Evolutionary conservation across 2,113 vertebrate genomes (phyloP).

Genomic region (Peromyscus leucopus): DNA sequence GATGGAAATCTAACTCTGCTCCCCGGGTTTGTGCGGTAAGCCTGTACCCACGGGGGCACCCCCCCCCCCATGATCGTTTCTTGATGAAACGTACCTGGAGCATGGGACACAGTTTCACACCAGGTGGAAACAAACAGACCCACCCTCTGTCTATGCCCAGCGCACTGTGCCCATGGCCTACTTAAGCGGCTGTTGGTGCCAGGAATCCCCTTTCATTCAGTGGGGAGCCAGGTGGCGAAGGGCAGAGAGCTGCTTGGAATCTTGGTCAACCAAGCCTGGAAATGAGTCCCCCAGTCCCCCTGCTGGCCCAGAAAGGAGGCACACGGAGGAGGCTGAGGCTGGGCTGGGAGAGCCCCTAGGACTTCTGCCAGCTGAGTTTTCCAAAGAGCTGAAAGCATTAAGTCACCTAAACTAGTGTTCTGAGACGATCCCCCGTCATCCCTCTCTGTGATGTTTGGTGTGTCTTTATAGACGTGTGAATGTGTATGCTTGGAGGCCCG

Average conservation of each 20-base stretch:
- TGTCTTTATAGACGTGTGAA: not conserved
- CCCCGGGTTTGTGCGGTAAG: not conserved
- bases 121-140: not conserved
- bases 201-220: not conserved
- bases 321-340: not conserved
- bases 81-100: not conserved
- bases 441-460: not conserved
- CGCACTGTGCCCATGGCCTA: fast-evolving
- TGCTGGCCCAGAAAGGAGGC: not conserved
- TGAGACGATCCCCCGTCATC: too few species aligned
- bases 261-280: not conserved
- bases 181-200: fast-evolving
- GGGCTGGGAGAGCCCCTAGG: not conserved
- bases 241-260: not conserved
- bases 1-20: not conserved
- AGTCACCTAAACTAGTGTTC: not conserved
- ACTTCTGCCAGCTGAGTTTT: not conserved
- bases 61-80: not conserved
- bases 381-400: not conserved
- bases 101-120: not conserved
- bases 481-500: not conserved
- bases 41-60: not conserved
- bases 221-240: not conserved
- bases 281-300: not conserved
- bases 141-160: not conserved